Conservation (phyloP, 2,797 vertebrate genomes). For the Scleropages formosus region DNA sequence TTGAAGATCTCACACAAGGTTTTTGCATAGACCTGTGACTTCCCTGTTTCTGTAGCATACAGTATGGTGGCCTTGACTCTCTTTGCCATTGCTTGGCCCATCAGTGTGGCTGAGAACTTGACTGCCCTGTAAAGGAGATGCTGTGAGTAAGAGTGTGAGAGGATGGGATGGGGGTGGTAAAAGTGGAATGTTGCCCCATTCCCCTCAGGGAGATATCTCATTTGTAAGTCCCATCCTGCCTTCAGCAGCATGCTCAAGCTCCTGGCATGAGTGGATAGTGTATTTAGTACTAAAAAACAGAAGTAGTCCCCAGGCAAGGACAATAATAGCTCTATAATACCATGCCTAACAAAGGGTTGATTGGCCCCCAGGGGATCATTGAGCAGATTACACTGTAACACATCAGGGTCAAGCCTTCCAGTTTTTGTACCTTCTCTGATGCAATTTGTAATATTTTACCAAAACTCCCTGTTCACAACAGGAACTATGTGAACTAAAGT, state of each 20-base stretch:
- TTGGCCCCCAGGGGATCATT: slow-evolving; percentile 64
- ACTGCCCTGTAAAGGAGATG: slow-evolving; percentile 76
- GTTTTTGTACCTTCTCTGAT: slow-evolving; percentile 43
- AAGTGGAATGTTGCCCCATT: neutral
- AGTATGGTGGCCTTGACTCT: slow-evolving; percentile 96
- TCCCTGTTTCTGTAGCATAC: slow-evolving; percentile 93
- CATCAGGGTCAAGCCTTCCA: slow-evolving; percentile 37
- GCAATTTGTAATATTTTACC: neutral
- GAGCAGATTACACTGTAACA: slow-evolving; percentile 53
- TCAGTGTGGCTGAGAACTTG: slow-evolving; percentile 96
- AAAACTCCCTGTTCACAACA: neutral
- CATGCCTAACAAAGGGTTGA: slow-evolving; percentile 52
- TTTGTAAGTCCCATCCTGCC: neutral
- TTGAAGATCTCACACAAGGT: slow-evolving; percentile 98
- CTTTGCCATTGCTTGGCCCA: slow-evolving; percentile 98
- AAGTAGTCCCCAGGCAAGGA: slow-evolving; percentile 63
- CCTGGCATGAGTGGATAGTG: slow-evolving; percentile 29
- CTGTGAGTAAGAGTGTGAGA: neutral
- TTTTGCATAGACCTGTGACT: slow-evolving; percentile 94
- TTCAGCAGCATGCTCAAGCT: neutral
- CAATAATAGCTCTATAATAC: slow-evolving; percentile 54
- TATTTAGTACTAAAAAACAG: slow-evolving; percentile 39
- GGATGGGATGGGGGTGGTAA: neutral
- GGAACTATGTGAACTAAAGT: slow-evolving; percentile 3
- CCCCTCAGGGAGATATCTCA: neutral